Percentiles rank a stretch among this genome's conserved stretches.
Conservation (phyloP, 2,113 vertebrate species). For the Charadrius vociferus region DNA sequence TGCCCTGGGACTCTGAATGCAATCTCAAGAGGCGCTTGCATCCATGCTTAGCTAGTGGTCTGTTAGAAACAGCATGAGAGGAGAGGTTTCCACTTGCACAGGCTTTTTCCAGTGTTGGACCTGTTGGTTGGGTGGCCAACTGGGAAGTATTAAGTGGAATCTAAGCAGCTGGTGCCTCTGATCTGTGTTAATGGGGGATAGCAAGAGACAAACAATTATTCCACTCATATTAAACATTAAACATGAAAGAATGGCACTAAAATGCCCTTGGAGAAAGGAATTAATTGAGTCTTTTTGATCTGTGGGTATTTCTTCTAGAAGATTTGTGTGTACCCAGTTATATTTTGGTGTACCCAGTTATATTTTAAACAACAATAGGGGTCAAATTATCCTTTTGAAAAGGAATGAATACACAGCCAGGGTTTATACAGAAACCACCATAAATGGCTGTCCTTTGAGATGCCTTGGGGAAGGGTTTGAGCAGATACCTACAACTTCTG, state of each 20-base stretch:
- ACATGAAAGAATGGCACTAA: conserved; percentile 38
- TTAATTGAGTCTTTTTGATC: conserved; percentile 25
- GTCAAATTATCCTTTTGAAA: not conserved
- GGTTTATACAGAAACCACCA: conserved; percentile 32
- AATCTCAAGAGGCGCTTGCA: not conserved
- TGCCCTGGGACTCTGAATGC: not conserved
- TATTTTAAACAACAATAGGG: conserved; percentile 57
- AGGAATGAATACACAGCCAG: not conserved
- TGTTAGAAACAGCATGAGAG: not conserved
- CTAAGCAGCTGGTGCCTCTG: not conserved
- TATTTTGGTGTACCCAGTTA: conserved; percentile 21
- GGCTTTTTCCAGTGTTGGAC: not conserved
- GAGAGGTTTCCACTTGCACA: not conserved
- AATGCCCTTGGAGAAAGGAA: not conserved
- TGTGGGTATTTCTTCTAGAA: not conserved
- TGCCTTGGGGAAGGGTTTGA: not conserved
- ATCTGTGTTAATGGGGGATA: conserved; percentile 50
- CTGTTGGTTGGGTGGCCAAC: not conserved
- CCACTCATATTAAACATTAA: conserved; percentile 75
- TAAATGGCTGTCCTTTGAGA: not conserved
- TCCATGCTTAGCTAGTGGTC: not conserved
- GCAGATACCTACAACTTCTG: not conserved
- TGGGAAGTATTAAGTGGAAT: not conserved
- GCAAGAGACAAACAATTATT: conserved; percentile 22
- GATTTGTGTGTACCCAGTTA: not conserved